Base-by-base conservation (phyloP, 1,140 invertebrate genomes). In the Apis cerana region DNA sequence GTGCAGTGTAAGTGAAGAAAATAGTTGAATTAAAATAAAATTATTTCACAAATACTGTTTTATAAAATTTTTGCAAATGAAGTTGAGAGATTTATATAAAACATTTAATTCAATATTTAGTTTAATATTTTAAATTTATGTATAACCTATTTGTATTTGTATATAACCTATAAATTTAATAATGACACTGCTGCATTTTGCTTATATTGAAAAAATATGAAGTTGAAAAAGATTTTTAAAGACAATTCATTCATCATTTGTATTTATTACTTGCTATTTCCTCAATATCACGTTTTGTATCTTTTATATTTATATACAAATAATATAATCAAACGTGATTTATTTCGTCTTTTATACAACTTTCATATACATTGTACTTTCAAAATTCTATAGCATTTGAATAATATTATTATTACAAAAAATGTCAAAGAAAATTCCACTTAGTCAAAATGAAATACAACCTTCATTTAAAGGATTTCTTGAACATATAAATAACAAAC, bases 391-490 rank as follows among this genome's bases (percentile, higher is more conserved):
- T 50, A 27, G 12, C 19, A 19, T 23, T 75, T 48, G 21, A 67
- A 33, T 64, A 54, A 62, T 33, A 15, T 9, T 56, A 52, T 56
- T 61, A 48, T 74, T 58, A 71, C 21, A 5, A 75, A 88, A 61
- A 61, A 89, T 88, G 88, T 84, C 78, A 21, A 88, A 58, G 59
- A 88, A 84, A 10, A 15, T 72, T 1, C 43, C 62, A 8, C 9
- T 75, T 19, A 69, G 43, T 76, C 70, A 79, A 70, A 79, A 59
- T 50, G 54, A 61, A 33, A 70, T 27, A 10, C 84, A 88, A 62
- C 85, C 84, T 48, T 81, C 82, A 10, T 79, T 89, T 74, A 62
- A 56, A 21, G 72, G 74, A 76, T 89, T 86, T 85, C 65, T 88
- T 21, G 50, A 69, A 48, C 80, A 52, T 58, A 58, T 75, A 23